A percentile compares a stretch with the other conserved stretches of the same genome.
phyloP scores from a whole-genome alignment of 1,140 invertebrate genomes.

The Nixonia krombeini region DNA sequence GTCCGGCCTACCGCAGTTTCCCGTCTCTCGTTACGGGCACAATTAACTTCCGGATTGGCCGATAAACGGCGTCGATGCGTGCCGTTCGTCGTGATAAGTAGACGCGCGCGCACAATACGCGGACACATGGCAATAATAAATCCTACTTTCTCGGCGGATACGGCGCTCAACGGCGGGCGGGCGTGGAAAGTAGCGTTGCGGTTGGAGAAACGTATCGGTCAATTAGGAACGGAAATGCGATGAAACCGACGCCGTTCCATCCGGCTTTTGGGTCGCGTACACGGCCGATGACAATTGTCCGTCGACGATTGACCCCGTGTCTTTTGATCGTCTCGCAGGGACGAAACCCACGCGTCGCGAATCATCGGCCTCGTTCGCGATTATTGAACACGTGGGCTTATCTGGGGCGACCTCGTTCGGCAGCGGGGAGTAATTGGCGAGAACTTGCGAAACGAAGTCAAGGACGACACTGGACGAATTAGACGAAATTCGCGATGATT shows the following conservation, averaged over 20 bases:
- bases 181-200: too few relatives aligned
- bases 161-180: neutral
- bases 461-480: constrained; percentile 17
- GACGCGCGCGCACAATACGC: neutral
- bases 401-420: constrained; percentile 42
- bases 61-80: constrained; percentile 2
- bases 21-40: constrained; percentile 22
- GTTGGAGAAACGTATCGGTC: neutral
- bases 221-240: too few relatives aligned
- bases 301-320: too few relatives aligned
- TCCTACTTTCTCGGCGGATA: neutral
- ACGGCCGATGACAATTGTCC: too few relatives aligned
- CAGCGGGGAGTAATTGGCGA: constrained; percentile 28
- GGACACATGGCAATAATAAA: neutral
- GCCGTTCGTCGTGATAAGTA: neutral
- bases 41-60: constrained; percentile 29
- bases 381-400: constrained; percentile 50
- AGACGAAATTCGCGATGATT: too few relatives aligned
- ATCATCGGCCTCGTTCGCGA: constrained; percentile 42
- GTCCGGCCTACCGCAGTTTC: constrained; percentile 33
- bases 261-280: neutral
- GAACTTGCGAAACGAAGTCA: constrained; percentile 38
- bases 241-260: neutral
- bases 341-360: constrained; percentile 42
- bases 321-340: constrained; percentile 18